Base-by-base conservation (phyloP, 2,113 vertebrate species). In the Eulemur rufifrons region DNA sequence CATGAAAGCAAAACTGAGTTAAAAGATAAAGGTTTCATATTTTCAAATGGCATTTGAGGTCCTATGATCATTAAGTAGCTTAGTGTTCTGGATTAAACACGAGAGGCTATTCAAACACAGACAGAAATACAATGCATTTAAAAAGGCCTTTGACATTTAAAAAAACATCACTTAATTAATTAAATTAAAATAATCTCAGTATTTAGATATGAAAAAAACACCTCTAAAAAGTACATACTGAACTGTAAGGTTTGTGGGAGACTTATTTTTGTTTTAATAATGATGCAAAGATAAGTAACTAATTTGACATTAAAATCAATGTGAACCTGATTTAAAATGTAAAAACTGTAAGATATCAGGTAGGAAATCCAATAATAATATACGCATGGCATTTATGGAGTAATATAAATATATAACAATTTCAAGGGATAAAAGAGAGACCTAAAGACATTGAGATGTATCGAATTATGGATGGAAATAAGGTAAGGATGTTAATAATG, bases 11-110 rank as follows among this genome's bases (percentile, higher is more conserved):
- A 86, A 97, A 88, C 37, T 76, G 66, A 87, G 82, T 94, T 95
- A 94, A 66, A 96, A 95, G 64, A 92, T 97, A 87, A 97, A 90
- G 74, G 59, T 93, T 97, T 95, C 34, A 50, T 42, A 81, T 94
- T 97, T 97, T 91, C 68, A 83, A 92, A 68, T 91, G 96, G 45
- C 20, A 15, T 96, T 90, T 83, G 25, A 47, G 89, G 59, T 83
- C 56, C 54, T 13, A 0, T 45, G 56, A 69, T 89, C 42, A 81
- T 56, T 95, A 83, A 94, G 9, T 93, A 95, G 59, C 80, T 54
- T 47, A 95, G 27, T 29, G 32, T 71, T 91, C 52, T 80, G 74
- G 86, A 91, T 73, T 89, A 94, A 95, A 80, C 27, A 63, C 2
- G 0, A 14, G 34, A 89, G 37, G 15, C 32, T 66, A 50, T 83